Conservation (phyloP, 2,113 vertebrate genomes). For the Enhydra lutris region DNA sequence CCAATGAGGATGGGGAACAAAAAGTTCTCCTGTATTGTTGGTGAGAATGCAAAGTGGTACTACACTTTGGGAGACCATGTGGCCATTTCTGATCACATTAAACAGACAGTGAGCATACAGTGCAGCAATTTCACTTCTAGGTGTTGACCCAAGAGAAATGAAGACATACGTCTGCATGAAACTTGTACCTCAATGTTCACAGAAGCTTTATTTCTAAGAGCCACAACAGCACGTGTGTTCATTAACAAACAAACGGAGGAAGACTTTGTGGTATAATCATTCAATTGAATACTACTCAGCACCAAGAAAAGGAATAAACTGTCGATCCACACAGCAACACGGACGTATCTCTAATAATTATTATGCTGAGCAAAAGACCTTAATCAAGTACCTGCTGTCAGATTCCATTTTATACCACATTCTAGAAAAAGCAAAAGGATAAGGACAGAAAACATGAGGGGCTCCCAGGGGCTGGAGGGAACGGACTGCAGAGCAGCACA, state of each 20-base stretch:
- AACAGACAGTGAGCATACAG: no score
- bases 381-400: neutral
- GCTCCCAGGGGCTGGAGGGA: neutral
- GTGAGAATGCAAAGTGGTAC: neutral
- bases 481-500: no score
- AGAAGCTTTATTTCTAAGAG: neutral
- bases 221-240: neutral
- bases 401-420: neutral
- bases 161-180: neutral
- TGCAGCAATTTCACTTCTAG: neutral
- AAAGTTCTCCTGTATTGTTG: no score
- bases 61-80: neutral
- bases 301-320: neutral
- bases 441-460: neutral
- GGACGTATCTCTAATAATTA: neutral
- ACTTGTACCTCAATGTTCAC: neutral
- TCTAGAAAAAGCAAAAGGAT: neutral
- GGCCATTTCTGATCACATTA: neutral
- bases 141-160: neutral
- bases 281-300: neutral
- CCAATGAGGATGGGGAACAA: neutral
- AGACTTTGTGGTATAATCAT: neutral
- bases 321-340: neutral
- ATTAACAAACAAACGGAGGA: neutral
- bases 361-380: neutral